Evolutionary conservation across 1,140 invertebrate genomes (phyloP).

Genomic region (Diplogasteroides magnus): DNA sequence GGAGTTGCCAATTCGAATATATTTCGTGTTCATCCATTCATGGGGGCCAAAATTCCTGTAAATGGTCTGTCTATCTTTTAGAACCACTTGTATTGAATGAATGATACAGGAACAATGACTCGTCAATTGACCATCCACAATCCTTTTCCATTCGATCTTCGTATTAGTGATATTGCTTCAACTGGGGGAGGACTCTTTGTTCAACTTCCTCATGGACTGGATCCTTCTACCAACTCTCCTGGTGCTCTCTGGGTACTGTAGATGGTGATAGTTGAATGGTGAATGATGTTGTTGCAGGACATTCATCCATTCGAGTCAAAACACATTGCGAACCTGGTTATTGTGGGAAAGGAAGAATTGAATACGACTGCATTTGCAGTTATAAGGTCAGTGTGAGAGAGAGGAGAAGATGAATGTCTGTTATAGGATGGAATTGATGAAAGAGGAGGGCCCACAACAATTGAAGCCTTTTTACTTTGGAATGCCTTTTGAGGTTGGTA

Average conservation of each 20-base stretch:
- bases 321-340: conserved; percentile 77
- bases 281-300: conserved; percentile 57
- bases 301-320: conserved; percentile 82
- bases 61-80: conserved; percentile 70
- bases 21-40: conserved; percentile 25
- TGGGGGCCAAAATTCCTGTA: conserved; percentile 29
- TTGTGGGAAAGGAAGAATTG: conserved; percentile 69
- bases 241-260: too few relatives aligned
- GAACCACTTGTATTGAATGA: conserved; percentile 77
- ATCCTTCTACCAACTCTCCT: too few relatives aligned
- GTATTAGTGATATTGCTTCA: conserved; percentile 67
- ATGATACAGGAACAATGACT: conserved; percentile 80
- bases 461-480: neutral
- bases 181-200: conserved; percentile 23
- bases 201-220: conserved; percentile 18
- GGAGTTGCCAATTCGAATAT: conserved; percentile 28
- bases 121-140: conserved; percentile 87
- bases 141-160: conserved; percentile 76
- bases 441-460: neutral
- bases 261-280: too few relatives aligned
- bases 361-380: conserved; percentile 63
- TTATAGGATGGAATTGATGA: neutral
- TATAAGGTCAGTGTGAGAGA: neutral
- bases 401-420: neutral
- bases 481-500: neutral